Evolutionary conservation across 1,140 invertebrate genomes (phyloP).

Genomic region (Pectinophora gossypiella): DNA sequence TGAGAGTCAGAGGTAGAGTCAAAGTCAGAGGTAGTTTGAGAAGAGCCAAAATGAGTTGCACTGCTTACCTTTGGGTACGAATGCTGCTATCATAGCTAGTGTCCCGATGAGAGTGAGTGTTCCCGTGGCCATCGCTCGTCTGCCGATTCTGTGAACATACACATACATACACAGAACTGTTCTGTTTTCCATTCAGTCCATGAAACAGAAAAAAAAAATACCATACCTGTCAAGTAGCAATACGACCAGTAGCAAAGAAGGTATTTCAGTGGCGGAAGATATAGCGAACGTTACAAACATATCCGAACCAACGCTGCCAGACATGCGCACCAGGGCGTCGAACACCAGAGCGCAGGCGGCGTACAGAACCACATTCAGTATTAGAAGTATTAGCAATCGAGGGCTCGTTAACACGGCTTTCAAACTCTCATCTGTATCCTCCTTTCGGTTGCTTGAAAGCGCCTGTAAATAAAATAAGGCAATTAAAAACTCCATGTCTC

Average conservation of each 20-base stretch:
- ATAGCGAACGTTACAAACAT: not conserved
- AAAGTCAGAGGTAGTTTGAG: too few species aligned
- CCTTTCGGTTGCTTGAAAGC: not conserved
- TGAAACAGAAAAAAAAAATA: too few species aligned
- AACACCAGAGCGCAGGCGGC: not conserved
- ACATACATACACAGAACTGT: too few species aligned
- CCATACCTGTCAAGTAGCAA: not conserved
- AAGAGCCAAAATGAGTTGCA: too few species aligned
- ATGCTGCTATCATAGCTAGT: too few species aligned
- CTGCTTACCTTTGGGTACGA: too few species aligned
- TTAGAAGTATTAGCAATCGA: not conserved
- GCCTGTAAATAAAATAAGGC: not conserved
- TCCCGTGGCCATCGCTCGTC: too few species aligned
- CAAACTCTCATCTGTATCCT: not conserved
- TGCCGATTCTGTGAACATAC: too few species aligned
- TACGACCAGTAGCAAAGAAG: not conserved
- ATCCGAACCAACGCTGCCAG: not conserved
- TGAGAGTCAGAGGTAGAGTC: too few species aligned
- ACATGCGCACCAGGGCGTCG: not conserved
- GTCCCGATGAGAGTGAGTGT: too few species aligned
- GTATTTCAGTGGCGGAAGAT: not conserved
- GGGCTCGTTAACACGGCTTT: not conserved
- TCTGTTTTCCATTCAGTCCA: too few species aligned
- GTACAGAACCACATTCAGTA: not conserved
- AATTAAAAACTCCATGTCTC: too few species aligned